These are phyloP conservation scores for Psephotus haematonotus DNA, from an alignment of 2,113 vertebrate genomes.

Conservation along the genomic window DNA sequence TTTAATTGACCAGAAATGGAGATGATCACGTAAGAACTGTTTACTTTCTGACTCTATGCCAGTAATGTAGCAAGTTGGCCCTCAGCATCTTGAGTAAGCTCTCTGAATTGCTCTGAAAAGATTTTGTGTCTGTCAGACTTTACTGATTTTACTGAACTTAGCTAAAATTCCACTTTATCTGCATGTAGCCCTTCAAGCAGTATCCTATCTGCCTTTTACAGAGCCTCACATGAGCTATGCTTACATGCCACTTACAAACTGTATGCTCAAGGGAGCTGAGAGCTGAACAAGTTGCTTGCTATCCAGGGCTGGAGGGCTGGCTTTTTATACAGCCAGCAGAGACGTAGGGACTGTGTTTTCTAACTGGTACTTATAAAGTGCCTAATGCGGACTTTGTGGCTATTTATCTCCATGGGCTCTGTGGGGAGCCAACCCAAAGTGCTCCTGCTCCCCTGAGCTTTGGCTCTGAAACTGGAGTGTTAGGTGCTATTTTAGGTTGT, in stretches of 20 bases:
- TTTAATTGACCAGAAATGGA: background rate
- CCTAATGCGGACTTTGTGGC: background rate
- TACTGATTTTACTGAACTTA: background rate
- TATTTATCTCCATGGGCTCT: background rate
- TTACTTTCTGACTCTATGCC: background rate
- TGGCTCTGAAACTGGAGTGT: background rate
- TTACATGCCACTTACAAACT: background rate
- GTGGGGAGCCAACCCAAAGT: background rate
- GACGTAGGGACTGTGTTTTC: background rate
- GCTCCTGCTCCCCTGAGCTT: background rate
- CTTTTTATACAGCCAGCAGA: background rate
- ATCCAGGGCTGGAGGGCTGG: background rate
- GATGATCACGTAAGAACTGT: background rate
- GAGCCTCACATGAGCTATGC: background rate
- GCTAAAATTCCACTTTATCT: background rate
- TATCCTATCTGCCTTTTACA: background rate
- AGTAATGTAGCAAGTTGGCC: background rate
- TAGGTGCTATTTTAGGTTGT: constrained; percentile 18
- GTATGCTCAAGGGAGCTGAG: background rate
- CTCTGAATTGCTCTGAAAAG: background rate
- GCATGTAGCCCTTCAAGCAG: background rate
- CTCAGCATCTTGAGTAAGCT: background rate
- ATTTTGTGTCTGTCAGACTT: background rate
- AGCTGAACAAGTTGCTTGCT: background rate
- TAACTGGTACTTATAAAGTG: background rate